phyloP scores from a whole-genome alignment of 2,888 invertebrate species.

The Drosophila mulleri region DNA sequence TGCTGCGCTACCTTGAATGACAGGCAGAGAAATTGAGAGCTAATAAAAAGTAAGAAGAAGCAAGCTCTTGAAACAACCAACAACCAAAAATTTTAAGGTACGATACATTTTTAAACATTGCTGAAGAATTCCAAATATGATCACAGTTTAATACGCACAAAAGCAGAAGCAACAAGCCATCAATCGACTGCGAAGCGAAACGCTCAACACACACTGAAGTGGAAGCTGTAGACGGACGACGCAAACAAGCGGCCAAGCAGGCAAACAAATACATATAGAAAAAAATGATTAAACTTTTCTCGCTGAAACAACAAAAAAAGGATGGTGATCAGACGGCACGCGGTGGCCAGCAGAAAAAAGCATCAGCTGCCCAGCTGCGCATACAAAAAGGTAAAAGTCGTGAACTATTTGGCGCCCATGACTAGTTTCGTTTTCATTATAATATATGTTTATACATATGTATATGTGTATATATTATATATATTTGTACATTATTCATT shows the following conservation, averaged over 20 bases:
- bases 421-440: background rate
- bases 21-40: constrained; percentile 45
- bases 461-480: background rate
- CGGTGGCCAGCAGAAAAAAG: constrained; percentile 93
- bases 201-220: constrained; percentile 17
- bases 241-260: constrained; percentile 52
- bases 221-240: constrained; percentile 40
- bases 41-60: constrained; percentile 44
- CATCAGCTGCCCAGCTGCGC: constrained; percentile 98
- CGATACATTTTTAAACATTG: constrained; percentile 27
- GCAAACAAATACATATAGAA: constrained; percentile 41
- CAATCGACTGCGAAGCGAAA: constrained; percentile 8
- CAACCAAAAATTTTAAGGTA: constrained; percentile 54
- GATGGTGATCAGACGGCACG: constrained; percentile 95
- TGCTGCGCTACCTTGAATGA: constrained; percentile 37
- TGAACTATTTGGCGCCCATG: constrained; percentile 17
- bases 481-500: background rate
- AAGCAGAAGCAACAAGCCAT: constrained; percentile 6
- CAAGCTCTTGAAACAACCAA: constrained; percentile 50
- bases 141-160: constrained; percentile 2
- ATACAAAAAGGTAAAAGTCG: constrained; percentile 95
- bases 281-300: constrained; percentile 98
- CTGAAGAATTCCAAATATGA: constrained; percentile 15
- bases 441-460: background rate
- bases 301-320: constrained; percentile 99